Evolutionary conservation across 2,113 vertebrate species (phyloP).

Genomic region (Epinephelus moara): DNA sequence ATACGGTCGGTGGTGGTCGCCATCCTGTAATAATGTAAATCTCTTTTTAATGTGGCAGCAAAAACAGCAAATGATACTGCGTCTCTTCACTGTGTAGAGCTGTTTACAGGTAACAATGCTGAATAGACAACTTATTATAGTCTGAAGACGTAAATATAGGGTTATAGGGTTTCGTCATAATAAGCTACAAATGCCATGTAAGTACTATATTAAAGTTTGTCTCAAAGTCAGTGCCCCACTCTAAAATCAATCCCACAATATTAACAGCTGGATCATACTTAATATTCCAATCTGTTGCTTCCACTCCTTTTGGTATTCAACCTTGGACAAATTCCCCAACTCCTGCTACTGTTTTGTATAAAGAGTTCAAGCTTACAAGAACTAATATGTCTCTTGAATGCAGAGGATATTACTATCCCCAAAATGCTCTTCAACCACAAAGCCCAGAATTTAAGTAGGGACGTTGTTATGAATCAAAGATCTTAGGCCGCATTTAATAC

Average conservation of each 20-base stretch:
- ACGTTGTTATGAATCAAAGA: slow-evolving; percentile 28
- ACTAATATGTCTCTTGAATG: neutral
- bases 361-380: neutral
- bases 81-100: neutral
- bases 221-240: neutral
- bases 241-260: neutral
- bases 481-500: slow-evolving; percentile 1
- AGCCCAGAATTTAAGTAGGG: slow-evolving; percentile 15
- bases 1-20: neutral
- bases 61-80: neutral
- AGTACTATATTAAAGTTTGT: neutral
- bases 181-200: neutral
- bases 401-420: neutral
- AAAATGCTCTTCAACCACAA: slow-evolving; percentile 2
- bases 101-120: neutral
- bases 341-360: neutral
- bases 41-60: neutral
- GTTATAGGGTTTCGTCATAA: neutral
- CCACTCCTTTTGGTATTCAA: neutral
- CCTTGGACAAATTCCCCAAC: neutral
- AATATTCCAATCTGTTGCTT: neutral
- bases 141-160: neutral
- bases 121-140: neutral
- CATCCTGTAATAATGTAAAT: neutral
- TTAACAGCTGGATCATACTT: neutral